Evolutionary conservation across 2,113 vertebrate species (phyloP), one percentile per base, ranked within the genome.

Genomic region (Acinonyx jubatus): DNA sequence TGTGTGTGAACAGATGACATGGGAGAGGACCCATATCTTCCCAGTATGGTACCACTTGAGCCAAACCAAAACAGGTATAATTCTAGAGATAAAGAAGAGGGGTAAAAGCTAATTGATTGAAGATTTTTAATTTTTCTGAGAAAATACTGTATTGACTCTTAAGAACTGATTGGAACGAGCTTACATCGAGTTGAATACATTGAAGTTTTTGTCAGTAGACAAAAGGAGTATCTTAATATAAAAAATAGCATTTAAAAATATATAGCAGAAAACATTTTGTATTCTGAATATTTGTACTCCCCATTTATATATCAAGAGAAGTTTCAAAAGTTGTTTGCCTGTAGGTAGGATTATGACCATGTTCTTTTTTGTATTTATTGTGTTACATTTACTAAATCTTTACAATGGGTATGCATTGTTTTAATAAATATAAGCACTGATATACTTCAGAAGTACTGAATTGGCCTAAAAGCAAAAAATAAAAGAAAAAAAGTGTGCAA

Each of bases 171-270:
- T 82, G 9, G 36, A 92, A 80, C 38, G 8, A 91, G 36, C 93
- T 97, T 84, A 96, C 14, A 82, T 11, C 50, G 52, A 97, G 36
- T 48, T 91, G 52, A 96, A 50, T 61, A 95, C 95, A 36, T 80
- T 68, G 65, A 85, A 66, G 45, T 50, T 90, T 36, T 93, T 86
- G 9, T 1, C 5, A 79, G 7, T 23, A 83, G 48, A 91, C 15
- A 63, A 74, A 96, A 61, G 88, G 21, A 55, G 71, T 81, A 57
- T 38, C 45, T 84, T 89, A 52, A 92, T 19, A 45, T 68, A 80
- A 91, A 81, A 94, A 81, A 15, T 69, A 93, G 15, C 38, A 81
- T 61, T 90, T 69, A 10, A 68, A 71, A 76, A n/a, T 38, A 71
- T 55, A 15, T 41, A 89, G 7, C 63, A 95, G 33, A 83, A 38